Evolutionary conservation across 2,113 vertebrate genomes (phyloP).

Genomic region (Leptosomus discolor): DNA sequence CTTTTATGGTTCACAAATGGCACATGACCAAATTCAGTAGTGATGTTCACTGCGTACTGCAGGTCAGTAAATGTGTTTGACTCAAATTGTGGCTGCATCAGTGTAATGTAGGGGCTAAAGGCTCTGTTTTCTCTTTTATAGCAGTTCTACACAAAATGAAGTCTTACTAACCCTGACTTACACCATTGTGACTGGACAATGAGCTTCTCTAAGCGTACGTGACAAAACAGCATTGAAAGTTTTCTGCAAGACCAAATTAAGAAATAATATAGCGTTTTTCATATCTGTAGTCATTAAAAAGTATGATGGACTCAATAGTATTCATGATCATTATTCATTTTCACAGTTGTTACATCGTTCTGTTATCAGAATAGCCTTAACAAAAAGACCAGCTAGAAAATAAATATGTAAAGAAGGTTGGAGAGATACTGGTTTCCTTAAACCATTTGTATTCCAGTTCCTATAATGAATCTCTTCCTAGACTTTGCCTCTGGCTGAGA

Average conservation of each 20-base stretch:
- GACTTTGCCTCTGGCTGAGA: conserved; percentile 33
- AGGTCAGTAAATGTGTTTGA: neutral
- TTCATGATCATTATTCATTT: neutral
- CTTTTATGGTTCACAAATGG: neutral
- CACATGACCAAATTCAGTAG: neutral
- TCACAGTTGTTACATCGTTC: neutral
- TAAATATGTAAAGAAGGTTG: neutral
- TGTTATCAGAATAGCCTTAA: neutral
- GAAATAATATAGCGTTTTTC: neutral
- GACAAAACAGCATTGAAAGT: neutral
- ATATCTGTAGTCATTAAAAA: neutral
- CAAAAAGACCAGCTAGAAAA: neutral
- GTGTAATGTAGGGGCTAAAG: neutral
- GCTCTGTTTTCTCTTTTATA: neutral
- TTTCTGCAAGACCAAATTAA: neutral
- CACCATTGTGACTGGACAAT: neutral
- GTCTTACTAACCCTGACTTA: neutral
- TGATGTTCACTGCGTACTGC: neutral
- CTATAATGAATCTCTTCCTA: neutral
- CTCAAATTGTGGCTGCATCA: neutral
- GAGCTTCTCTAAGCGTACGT: neutral
- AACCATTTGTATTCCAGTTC: neutral
- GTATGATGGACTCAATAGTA: neutral
- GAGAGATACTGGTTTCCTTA: neutral
- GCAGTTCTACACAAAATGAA: neutral